These are phyloP conservation scores for Tenebrio molitor DNA, from an alignment of 1,140 invertebrate species.

Conservation along the genomic window DNA sequence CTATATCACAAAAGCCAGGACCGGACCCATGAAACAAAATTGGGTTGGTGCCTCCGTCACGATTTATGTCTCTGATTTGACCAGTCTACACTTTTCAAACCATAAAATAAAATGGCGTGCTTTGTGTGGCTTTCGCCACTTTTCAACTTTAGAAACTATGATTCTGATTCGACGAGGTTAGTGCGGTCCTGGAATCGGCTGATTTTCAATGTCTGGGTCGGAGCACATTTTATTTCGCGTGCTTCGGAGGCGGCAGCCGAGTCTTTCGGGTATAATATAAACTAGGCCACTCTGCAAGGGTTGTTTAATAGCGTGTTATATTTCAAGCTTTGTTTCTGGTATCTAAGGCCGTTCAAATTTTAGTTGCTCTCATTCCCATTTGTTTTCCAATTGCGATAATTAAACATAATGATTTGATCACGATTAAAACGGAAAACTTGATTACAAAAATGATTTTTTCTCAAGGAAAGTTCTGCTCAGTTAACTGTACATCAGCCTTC, in stretches of 20 bases:
- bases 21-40: background rate
- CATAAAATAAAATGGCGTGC: background rate
- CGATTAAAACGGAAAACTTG: too few species aligned
- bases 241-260: background rate
- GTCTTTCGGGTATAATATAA: slow-evolving; percentile 26
- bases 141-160: background rate
- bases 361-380: background rate
- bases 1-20: background rate
- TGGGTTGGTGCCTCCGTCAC: background rate
- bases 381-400: background rate
- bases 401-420: too few species aligned
- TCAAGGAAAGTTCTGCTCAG: too few species aligned
- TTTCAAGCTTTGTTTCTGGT: slow-evolving; percentile 20
- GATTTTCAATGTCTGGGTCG: slow-evolving; percentile 6
- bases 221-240: slow-evolving; percentile 17
- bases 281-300: slow-evolving; percentile 20
- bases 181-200: slow-evolving; percentile 28
- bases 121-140: background rate
- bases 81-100: slow-evolving; percentile 4
- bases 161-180: slow-evolving; percentile 2
- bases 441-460: too few species aligned
- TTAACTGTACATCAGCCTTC: too few species aligned
- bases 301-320: background rate
- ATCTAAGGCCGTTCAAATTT: slow-evolving; percentile 9
- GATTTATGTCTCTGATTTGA: slow-evolving; percentile 9